Base-by-base conservation (phyloP, 2,888 invertebrate species). In the Lycia hirtaria region DNA sequence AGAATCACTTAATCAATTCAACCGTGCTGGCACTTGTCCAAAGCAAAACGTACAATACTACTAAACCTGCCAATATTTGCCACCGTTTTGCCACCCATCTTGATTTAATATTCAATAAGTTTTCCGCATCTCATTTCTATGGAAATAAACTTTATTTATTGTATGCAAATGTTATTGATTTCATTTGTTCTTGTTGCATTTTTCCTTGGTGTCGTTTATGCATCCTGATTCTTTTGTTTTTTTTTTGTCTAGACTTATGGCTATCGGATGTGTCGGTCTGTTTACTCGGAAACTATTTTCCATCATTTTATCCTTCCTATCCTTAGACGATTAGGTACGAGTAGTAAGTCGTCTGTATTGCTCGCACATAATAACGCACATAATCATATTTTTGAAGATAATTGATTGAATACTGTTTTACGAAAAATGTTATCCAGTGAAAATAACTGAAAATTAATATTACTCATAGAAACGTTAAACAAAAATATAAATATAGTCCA, bases 131-230 rank as follows among this genome's bases (percentile, higher is more conserved):
- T 5, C 20, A 38, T 28, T 40, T 56, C 47, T 35, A 26, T 22
- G 35, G 52, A 43, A 43, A 26, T 1, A 3, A 19, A 10, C 19
- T n/a, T n/a, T 12, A 37, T 53, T 51, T 44, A 65, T 67, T 67
- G 61, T 67, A 62, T 67, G 62, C 45, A 57, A 67, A 67, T 64
- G 20, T 2, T n/a, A 37, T 37, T 1, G 14, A 5, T 26, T 41
- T 41, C 49, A 41, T 54, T 49, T 49, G 24, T 56, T 38, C 53
- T 62, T 60, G 38, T 60, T 62, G 56, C 56, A 62, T 60, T 60
- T 55, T 55, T 55, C 56, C 53, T 45, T 40, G 2, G 19, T 49
- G 48, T 56, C 56, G 22, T 26, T 52, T 32, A 22, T 61, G 51
- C 56, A 63, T 64, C 61, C 61, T 60, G 54, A 35, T 41, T 37